Evolutionary conservation across 2,113 vertebrate genomes (phyloP), one percentile per base, ranked within the genome.

Genomic region (Sylvicapra grimmia): DNA sequence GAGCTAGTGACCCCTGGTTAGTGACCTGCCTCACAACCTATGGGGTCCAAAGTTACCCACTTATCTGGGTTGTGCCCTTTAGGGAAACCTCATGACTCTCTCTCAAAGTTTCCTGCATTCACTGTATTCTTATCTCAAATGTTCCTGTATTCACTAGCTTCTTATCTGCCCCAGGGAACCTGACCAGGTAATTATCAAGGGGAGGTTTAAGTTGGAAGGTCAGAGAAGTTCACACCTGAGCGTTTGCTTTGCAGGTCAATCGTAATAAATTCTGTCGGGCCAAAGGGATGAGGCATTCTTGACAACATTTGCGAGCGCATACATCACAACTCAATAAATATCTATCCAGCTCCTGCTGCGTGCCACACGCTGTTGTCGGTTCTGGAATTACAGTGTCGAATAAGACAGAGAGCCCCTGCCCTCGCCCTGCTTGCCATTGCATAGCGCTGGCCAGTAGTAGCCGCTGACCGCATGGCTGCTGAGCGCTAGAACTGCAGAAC

Each of bases 11-110:
- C 79, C 21, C 44, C 5, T 5, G 19, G 19, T n/a, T 59, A 16
- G 2, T 1, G 2, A 51, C n/a, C 15, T 1, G 5, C 44, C 7
- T 68, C n/a, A 1, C 31, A 4, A 27, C 61, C 51, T 36, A 0
- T 68, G 15, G 25, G 25, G 27, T 56, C 31, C 59, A 61, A 15
- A 87, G 65, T 68, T 8, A 68, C 49, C 33, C 58, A 33, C 8
- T 27, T 44, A 29, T 65, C 75, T 63, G 56, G 7, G 8, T 40
- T 49, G 3, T 15, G 3, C 29, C 68, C 79, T 72, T 56, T 40
- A 86, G 77, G 86, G 79, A 51, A 83, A 36, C 14, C 9, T 19
- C 13, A 0, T 56, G 40, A 2, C 33, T 86, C n/a, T 72, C 8
- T 68, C 90, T 79, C 1, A 5, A 51, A 2, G 33, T 19, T 40